Evolutionary conservation across 2,888 invertebrate species (phyloP).

Genomic region (Orthonevra nobilis): DNA sequence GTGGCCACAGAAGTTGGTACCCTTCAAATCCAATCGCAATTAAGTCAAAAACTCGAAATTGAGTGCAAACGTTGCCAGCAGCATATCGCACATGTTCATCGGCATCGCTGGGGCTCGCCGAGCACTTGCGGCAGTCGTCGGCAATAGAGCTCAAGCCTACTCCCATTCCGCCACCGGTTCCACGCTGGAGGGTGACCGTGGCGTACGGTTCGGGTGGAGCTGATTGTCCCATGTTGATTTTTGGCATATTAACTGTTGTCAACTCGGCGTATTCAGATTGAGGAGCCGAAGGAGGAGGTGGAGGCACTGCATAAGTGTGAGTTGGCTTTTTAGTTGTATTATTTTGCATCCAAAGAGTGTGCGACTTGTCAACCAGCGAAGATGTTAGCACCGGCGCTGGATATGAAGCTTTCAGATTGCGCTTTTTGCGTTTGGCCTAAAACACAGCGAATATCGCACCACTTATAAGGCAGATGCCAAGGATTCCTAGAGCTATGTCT

Average conservation of each 20-base stretch:
- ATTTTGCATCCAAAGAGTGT: slow-evolving; percentile 73
- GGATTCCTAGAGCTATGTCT: slow-evolving; percentile 71
- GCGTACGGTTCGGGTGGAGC: slow-evolving; percentile 74
- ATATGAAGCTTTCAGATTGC: slow-evolving; percentile 73
- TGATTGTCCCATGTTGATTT: slow-evolving; percentile 66
- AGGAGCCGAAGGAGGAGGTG: slow-evolving; percentile 54
- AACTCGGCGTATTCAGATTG: slow-evolving; percentile 73
- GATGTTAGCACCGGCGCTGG: slow-evolving; percentile 71
- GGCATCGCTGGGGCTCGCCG: slow-evolving; percentile 82
- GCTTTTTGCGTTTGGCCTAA: slow-evolving; percentile 73
- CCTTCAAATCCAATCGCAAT: too few species aligned
- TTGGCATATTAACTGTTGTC: slow-evolving; percentile 69
- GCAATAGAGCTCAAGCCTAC: slow-evolving; percentile 80
- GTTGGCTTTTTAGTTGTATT: slow-evolving; percentile 73
- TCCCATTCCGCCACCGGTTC: slow-evolving; percentile 71
- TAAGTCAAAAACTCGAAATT: too few species aligned
- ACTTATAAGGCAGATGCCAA: slow-evolving; percentile 72
- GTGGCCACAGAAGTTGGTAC: too few species aligned
- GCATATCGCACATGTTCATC: slow-evolving; percentile 85
- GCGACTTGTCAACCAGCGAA: slow-evolving; percentile 73
- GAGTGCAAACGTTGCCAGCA: too few species aligned
- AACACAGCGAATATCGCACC: slow-evolving; percentile 73
- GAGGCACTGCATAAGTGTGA: slow-evolving; percentile 71
- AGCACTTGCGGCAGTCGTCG: slow-evolving; percentile 82
- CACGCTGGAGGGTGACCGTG: slow-evolving; percentile 73